phyloP scores from a whole-genome alignment of 2,797 vertebrate species.

The Mus caroli region DNA sequence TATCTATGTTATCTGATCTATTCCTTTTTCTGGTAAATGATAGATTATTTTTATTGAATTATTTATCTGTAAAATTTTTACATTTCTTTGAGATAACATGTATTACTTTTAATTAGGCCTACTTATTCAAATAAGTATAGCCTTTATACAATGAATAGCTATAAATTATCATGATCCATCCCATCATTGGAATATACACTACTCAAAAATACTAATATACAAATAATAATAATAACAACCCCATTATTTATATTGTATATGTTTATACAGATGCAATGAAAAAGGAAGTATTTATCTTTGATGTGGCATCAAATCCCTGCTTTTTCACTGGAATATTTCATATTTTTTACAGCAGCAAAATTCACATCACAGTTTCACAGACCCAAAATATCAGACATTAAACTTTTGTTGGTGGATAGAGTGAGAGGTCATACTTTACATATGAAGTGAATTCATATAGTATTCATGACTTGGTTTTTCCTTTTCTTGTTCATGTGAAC shows the following conservation, averaged over 20 bases:
- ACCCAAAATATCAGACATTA: background rate
- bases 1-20: background rate
- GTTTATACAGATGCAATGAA: conserved; percentile 25
- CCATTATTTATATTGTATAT: background rate
- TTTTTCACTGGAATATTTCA: background rate
- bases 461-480: background rate
- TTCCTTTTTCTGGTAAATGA: conserved; percentile 29
- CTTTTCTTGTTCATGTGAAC: conserved; percentile 25
- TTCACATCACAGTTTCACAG: background rate
- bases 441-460: background rate
- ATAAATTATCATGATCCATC: background rate
- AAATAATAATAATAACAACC: background rate
- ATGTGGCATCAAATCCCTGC: background rate
- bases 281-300: background rate
- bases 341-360: background rate
- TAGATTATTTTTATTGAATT: conserved; percentile 31
- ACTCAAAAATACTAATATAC: background rate
- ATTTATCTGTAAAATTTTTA: background rate
- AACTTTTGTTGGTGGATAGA: background rate
- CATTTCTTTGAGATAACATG: background rate
- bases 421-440: conserved; percentile 8
- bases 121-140: conserved; percentile 4
- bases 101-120: background rate
- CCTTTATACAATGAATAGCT: background rate
- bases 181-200: background rate